A percentile compares a stretch with the other conserved stretches of the same genome.
Conservation (phyloP, 2,888 invertebrate species). For the Cyclophora albipunctata region DNA sequence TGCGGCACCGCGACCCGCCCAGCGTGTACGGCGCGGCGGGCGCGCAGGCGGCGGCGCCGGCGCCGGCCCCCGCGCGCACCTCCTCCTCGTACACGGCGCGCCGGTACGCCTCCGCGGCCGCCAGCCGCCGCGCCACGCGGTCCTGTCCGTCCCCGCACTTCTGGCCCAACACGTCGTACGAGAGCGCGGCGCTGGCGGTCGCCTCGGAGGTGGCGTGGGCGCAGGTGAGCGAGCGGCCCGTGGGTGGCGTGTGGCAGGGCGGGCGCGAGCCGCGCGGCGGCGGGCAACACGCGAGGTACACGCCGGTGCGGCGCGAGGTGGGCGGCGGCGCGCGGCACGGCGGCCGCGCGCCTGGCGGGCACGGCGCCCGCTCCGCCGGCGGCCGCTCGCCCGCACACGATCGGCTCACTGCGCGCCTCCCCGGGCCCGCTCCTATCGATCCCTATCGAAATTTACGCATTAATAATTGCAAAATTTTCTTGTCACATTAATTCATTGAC, state of each 20-base stretch:
- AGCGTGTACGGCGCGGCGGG: constrained; percentile 14
- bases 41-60: constrained; percentile 16
- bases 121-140: constrained; percentile 27
- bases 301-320: constrained; percentile 8
- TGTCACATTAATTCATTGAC: too few species aligned
- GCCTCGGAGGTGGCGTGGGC: not conserved
- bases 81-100: constrained; percentile 28
- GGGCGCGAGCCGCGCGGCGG: constrained; percentile 24
- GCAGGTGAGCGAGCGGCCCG: constrained; percentile 15
- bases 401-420: not conserved
- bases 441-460: not conserved
- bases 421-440: not conserved
- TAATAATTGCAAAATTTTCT: too few species aligned
- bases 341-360: not conserved
- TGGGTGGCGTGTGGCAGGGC: constrained; percentile 19
- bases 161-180: not conserved
- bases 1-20: constrained; percentile 25
- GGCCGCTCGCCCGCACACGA: not conserved
- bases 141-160: constrained; percentile 20
- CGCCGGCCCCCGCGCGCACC: constrained; percentile 24
- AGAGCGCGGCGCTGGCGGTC: not conserved
- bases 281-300: constrained; percentile 32
- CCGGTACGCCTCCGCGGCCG: constrained; percentile 21
- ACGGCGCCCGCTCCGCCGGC: constrained; percentile 10
- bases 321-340: constrained; percentile 9